Evolutionary conservation across 1,140 invertebrate species (phyloP).

Genomic region (Brachionus rubens): DNA sequence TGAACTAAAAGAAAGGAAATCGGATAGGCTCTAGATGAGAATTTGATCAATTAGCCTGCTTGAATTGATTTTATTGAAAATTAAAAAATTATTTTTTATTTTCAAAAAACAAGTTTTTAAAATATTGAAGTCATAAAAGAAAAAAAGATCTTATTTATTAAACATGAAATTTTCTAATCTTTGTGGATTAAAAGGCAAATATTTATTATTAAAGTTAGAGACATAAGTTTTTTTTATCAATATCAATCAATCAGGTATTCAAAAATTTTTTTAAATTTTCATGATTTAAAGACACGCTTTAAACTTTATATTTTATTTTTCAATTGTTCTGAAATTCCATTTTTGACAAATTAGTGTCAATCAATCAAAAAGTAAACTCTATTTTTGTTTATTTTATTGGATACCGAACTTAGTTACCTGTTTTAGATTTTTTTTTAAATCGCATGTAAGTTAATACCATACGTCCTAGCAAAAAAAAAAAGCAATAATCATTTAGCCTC

Average conservation of each 20-base stretch:
- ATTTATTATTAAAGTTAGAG: not conserved
- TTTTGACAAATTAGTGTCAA: conserved; percentile 4
- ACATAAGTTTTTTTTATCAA: not conserved
- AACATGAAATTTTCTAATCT: conserved; percentile 7
- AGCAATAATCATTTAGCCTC: too few relatives aligned
- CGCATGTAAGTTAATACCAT: too few relatives aligned
- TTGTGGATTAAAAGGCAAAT: conserved; percentile 8
- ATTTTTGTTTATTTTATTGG: too few relatives aligned
- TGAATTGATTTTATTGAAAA: not conserved
- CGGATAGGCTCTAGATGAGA: not conserved
- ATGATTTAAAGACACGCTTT: conserved; percentile 32
- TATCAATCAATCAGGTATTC: conserved; percentile 20
- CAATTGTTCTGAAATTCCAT: not conserved
- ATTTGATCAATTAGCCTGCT: conserved; percentile 5
- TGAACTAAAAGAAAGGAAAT: not conserved
- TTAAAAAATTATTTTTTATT: too few relatives aligned
- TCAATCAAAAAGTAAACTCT: not conserved
- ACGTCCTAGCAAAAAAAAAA: too few relatives aligned
- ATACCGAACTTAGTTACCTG: too few relatives aligned
- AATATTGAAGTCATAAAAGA: not conserved
- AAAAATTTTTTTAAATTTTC: not conserved
- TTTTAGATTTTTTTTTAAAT: too few relatives aligned
- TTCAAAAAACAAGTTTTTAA: not conserved
- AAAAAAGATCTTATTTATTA: conserved; percentile 16
- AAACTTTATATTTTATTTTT: not conserved